Base-by-base conservation (phyloP, 1,140 invertebrate species). In the Antheraea mylitta region DNA sequence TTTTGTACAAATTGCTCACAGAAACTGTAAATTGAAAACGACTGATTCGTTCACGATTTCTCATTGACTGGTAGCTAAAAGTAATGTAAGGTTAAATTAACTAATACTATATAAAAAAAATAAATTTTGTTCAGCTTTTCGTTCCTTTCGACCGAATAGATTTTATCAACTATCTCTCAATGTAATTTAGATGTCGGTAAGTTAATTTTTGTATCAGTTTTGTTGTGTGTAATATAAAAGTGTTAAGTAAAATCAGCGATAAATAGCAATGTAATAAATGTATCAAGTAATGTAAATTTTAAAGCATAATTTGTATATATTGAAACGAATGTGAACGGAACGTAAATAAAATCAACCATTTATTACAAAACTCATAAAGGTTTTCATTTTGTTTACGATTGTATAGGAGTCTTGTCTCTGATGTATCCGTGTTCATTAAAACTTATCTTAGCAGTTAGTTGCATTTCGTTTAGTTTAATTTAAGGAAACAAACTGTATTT, bases 1-100 rank as follows among this genome's bases (percentile, higher is more conserved):
- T 90, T 81, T 88, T 91, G 87, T 91, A 91, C 89, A 91, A 91
- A 90, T 86, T 91, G 89, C 89, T 91, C 89, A 91, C 76, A 81
- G n/a, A 85, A 81, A 70, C 74, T 87, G 84, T 89, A 87, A 88
- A 87, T 85, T 90, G 81, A 85, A 88, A 86, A 91, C 78, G 89
- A 91, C 89, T 91, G 89, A 90, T 85, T 53, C 78, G 82, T 79
- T 87, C 82, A 87, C 77, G 80, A 81, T 89, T 89, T 86, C 78
- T 87, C 86, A 85, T 89, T 81, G 87, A 91, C 85, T 91, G 89
- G 78, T 89, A 89, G 86, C 70, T 89, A 85, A 81, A 80, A 69
- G 68, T 73, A 73, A 69, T 68, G 10, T 75, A 73, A 74, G 22
- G 65, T 58, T 38, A 58, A 58, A 59, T 61, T 66, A 66, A 59